Evolutionary conservation across 2,113 vertebrate species (phyloP), one percentile per base, ranked within the genome.

Genomic region (Mormoops blainvillei): DNA sequence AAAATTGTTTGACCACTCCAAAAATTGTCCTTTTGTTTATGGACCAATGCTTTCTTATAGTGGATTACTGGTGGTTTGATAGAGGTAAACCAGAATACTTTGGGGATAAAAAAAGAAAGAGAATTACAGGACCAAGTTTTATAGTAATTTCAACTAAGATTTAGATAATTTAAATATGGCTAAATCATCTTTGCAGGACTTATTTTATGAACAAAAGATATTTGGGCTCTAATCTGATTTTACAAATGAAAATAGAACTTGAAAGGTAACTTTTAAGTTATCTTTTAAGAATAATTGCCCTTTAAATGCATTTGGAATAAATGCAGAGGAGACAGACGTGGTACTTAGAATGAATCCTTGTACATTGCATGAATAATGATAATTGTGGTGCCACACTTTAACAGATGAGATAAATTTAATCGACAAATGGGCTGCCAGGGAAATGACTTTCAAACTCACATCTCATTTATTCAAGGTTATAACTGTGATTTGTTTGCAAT

Each of bases 371-470:
- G 98, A 98, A 96, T 97, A 98, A 98, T 28, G 88, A 97, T 98
- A 98, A 98, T 98, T 96, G 95, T 74, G 70, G 56, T 80, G 97
- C 96, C 92, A 94, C 86, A 26, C 89, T 98, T 98, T 96, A 96
- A 97, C 0, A 63, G 97, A 96, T 96, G 98, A 98, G 98, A 98
- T 98, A 95, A 97, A 98, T 98, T 97, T 98, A 98, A 99, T 98
- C 94, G 94, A 97, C 91, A 98, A 98, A 98, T 98, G 96, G 89
- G 95, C 97, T 98, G 97, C 93, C 94, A 98, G 95, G 94, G 93
- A 98, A 98, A 98, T 98, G 91, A 98, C 97, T 98, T 97, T 97
- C 95, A 98, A 97, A 82, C 67, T 68, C 86, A 95, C 71, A 54
- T 98, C 95, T 95, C 90, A 98, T 98, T 98, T 97, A 96, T 97